Evolutionary conservation across 1,140 invertebrate genomes (phyloP).

Genomic region (Heterodera schachtii): DNA sequence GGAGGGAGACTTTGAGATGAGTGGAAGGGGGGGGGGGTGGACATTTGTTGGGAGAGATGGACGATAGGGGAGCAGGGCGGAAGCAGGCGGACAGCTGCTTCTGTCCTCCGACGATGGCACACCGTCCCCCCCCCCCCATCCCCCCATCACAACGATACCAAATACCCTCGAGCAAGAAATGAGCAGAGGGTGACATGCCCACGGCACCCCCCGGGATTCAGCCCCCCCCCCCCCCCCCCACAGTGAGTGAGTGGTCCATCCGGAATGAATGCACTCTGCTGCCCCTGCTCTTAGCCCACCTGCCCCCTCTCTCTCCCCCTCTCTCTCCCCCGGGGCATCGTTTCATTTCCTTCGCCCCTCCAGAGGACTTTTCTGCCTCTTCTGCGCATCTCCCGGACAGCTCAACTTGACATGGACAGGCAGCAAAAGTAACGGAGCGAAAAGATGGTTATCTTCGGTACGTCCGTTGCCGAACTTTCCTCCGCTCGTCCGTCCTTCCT

Average conservation of each 20-base stretch:
- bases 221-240: background rate
- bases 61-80: background rate
- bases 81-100: background rate
- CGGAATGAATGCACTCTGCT: background rate
- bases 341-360: background rate
- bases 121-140: background rate
- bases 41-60: background rate
- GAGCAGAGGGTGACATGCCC: background rate
- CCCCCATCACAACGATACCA: background rate
- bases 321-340: background rate
- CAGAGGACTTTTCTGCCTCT: background rate
- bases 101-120: background rate
- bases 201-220: background rate
- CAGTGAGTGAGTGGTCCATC: background rate
- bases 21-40: conserved; percentile 6
- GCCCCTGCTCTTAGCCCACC: background rate
- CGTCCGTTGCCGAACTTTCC: background rate
- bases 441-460: conserved; percentile 14
- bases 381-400: background rate
- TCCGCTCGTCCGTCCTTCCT: background rate
- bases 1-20: background rate
- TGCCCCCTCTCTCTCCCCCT: background rate
- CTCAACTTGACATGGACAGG: background rate
- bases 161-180: background rate
- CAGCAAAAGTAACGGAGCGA: background rate